Conservation (phyloP, 2,888 invertebrate species). For the Nymphalis urticae region DNA sequence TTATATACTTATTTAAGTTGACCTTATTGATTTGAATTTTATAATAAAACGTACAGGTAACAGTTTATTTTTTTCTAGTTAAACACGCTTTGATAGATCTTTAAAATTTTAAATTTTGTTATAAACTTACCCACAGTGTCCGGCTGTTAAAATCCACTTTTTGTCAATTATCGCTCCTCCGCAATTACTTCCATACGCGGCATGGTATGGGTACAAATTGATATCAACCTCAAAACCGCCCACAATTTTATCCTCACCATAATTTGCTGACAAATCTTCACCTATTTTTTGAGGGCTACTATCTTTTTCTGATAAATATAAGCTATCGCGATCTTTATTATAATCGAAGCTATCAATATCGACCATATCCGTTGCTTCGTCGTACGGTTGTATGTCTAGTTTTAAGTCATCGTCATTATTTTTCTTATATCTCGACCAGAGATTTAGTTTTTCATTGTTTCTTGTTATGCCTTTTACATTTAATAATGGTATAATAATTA, state of each 20-base stretch:
- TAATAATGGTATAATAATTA: conserved; percentile 59
- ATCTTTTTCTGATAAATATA: conserved; percentile 1
- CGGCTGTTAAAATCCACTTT: conserved; percentile 71
- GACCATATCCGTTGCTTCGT: conserved; percentile 57
- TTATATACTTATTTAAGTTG: background rate
- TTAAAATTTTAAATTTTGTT: background rate
- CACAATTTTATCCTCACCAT: conserved; percentile 67
- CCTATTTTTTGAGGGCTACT: conserved; percentile 13
- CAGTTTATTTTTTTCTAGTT: background rate
- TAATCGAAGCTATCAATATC: conserved; percentile 64
- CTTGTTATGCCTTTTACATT: conserved; percentile 27
- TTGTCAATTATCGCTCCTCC: conserved; percentile 71
- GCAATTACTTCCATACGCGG: conserved; percentile 69
- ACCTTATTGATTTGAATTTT: no score
- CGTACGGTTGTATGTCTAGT: conserved; percentile 62
- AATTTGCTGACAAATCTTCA: conserved; percentile 34
- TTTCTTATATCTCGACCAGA: conserved; percentile 25
- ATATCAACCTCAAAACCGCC: conserved; percentile 71
- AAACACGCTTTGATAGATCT: background rate
- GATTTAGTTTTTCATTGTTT: conserved; percentile 12
- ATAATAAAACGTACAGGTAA: no score
- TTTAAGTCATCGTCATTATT: conserved; percentile 41
- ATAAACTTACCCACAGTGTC: conserved; percentile 72
- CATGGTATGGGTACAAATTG: conserved; percentile 72
- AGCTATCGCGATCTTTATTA: conserved; percentile 43